phyloP scores from a whole-genome alignment of 2,797 vertebrate genomes.

The Chiloscyllium punctatum region DNA sequence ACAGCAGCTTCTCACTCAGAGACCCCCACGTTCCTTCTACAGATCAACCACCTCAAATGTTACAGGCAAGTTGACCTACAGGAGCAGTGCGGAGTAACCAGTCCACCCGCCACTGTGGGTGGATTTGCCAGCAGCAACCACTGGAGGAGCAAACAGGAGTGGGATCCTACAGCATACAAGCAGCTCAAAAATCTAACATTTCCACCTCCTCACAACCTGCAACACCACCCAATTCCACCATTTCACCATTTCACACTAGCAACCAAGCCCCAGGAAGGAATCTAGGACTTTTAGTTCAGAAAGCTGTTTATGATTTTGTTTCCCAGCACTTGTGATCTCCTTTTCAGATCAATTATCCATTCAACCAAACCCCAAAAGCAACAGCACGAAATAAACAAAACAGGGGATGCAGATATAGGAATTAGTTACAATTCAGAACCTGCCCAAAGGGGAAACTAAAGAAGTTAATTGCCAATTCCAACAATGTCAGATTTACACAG shows the following conservation, averaged over 20 bases:
- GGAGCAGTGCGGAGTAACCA: not conserved
- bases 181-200: not conserved
- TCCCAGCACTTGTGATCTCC: not conserved
- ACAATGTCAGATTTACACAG: not conserved
- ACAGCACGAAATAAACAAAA: not conserved
- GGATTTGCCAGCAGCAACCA: not conserved
- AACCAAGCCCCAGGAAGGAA: not conserved
- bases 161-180: not conserved
- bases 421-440: not conserved
- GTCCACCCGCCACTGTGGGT: not conserved
- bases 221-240: not conserved
- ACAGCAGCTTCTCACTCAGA: too few relatives aligned
- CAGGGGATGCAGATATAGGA: not conserved
- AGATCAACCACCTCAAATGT: not conserved
- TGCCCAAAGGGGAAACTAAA: too few relatives aligned
- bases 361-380: not conserved
- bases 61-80: not conserved
- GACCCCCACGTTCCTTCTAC: not conserved
- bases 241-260: rapidly evolving
- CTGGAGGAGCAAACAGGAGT: not conserved
- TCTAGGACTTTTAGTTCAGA: not conserved
- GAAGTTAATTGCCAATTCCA: too few relatives aligned
- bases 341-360: not conserved
- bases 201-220: not conserved
- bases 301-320: not conserved